These are phyloP conservation scores for Otocyon megalotis DNA, from an alignment of 2,113 vertebrate genomes.

Conservation along the genomic window DNA sequence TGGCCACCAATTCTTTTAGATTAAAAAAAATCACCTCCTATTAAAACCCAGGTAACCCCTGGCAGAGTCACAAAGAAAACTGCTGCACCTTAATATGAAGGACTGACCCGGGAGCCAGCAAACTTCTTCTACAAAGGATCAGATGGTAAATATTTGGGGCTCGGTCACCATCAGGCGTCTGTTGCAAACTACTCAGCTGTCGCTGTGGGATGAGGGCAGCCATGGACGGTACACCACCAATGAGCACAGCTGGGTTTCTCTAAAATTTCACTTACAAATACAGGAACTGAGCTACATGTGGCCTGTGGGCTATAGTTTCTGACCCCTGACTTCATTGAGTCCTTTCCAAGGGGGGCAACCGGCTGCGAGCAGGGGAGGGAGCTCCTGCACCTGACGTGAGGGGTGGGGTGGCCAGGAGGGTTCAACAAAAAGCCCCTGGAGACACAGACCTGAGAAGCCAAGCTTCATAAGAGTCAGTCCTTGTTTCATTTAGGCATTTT, in stretches of 20 bases:
- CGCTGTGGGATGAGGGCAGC: background rate
- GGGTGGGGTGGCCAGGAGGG: background rate
- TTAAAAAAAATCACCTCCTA: constrained; percentile 53
- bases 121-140: background rate
- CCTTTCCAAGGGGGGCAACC: background rate
- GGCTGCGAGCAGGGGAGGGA: background rate
- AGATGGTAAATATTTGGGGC: background rate
- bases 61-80: constrained; percentile 45
- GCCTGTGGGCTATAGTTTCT: background rate
- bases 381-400: background rate
- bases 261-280: constrained; percentile 17
- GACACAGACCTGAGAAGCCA: background rate
- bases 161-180: background rate
- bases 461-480: background rate
- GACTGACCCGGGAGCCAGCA: background rate
- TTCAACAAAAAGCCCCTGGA: background rate
- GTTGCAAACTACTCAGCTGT: background rate
- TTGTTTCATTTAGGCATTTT: background rate
- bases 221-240: background rate
- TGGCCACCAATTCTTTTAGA: constrained; percentile 46
- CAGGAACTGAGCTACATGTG: background rate
- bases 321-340: background rate
- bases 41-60: constrained; percentile 53
- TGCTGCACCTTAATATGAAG: background rate
- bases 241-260: background rate